Conservation (phyloP, 2,113 vertebrate species). For the Thryonomys swinderianus region DNA sequence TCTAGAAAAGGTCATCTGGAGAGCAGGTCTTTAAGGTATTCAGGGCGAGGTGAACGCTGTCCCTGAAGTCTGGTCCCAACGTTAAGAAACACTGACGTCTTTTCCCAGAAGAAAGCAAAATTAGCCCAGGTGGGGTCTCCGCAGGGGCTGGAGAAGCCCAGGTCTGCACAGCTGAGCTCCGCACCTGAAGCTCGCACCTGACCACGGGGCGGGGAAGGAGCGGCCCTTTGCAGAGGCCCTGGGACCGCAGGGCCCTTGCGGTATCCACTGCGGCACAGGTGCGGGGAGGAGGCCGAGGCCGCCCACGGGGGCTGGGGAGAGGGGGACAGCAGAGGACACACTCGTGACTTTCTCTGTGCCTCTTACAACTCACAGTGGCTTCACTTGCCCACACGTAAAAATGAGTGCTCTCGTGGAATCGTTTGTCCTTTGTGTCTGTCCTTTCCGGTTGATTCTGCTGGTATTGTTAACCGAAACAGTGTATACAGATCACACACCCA, state of each 20-base stretch:
- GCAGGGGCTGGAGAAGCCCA: not conserved
- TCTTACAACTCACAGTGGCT: not conserved
- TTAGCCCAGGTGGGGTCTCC: not conserved
- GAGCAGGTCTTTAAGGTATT: not conserved
- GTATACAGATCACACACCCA: not conserved
- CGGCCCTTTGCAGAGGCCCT: not conserved
- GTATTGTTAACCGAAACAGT: not conserved
- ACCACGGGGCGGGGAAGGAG: not conserved
- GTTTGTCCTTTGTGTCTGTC: not conserved
- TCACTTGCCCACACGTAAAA: conserved; percentile 9
- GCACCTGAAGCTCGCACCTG: conserved; percentile 43
- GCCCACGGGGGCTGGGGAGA: conserved; percentile 31
- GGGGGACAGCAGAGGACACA: not conserved
- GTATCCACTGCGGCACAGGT: conserved; percentile 72
- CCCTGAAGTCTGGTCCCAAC: not conserved
- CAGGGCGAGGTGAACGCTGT: not conserved
- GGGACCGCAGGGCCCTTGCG: conserved; percentile 76
- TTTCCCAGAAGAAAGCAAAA: not conserved
- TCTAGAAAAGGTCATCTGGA: not conserved
- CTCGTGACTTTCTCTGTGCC: not conserved
- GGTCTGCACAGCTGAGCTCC: conserved; percentile 2
- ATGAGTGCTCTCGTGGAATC: not conserved
- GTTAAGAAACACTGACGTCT: not conserved
- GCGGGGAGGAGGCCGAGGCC: conserved; percentile 15
- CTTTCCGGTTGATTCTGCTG: conserved; percentile 35